These are phyloP conservation scores for Drosophila testacea DNA, from an alignment of 2,888 invertebrate species.

Conservation along the genomic window DNA sequence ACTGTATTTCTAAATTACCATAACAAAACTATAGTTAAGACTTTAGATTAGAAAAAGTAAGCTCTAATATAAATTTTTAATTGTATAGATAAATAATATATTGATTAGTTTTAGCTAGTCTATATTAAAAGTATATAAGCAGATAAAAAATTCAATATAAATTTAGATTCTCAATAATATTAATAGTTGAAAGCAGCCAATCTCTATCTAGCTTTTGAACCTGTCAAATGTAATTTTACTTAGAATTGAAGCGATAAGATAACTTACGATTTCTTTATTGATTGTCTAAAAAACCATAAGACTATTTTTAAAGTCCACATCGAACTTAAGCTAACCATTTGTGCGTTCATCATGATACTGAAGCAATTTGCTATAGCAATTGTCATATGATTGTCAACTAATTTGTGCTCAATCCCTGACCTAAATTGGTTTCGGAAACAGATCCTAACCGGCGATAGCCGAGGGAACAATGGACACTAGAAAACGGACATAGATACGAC, in stretches of 20 bases:
- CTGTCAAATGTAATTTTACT: not conserved
- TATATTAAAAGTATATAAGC: not conserved
- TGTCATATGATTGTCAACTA: constrained; percentile 69
- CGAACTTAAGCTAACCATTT: not conserved
- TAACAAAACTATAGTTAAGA: no score
- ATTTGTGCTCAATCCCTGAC: constrained; percentile 50
- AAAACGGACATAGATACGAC: constrained; percentile 17
- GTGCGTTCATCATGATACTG: constrained; percentile 3
- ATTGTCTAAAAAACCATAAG: not conserved
- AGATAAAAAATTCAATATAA: not conserved
- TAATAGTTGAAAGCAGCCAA: not conserved
- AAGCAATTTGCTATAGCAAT: constrained; percentile 44
- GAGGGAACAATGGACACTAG: constrained; percentile 40
- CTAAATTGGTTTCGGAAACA: constrained; percentile 40
- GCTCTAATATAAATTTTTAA: no score
- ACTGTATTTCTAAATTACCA: no score
- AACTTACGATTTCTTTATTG: not conserved
- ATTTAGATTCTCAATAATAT: not conserved
- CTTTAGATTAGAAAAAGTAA: no score
- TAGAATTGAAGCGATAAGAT: constrained; percentile 6
- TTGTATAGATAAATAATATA: no score
- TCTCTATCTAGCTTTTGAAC: not conserved
- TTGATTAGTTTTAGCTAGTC: no score
- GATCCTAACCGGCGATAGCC: constrained; percentile 53
- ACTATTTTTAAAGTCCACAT: not conserved